These are phyloP conservation scores for Polymixis lichenea DNA, from an alignment of 2,888 invertebrate species.

Conservation along the genomic window DNA sequence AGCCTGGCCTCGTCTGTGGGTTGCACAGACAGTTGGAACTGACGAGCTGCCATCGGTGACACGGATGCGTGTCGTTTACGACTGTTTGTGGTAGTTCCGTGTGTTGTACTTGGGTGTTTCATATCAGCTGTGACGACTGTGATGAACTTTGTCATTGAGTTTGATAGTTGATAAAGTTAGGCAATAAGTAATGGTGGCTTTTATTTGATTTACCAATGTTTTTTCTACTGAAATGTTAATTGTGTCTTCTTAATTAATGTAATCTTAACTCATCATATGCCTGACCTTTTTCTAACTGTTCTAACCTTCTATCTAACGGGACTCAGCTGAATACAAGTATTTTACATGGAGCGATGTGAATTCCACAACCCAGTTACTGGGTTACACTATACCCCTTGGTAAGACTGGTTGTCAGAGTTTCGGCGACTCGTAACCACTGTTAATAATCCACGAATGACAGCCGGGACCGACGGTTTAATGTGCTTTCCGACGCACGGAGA, in stretches of 20 bases:
- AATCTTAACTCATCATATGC: background rate
- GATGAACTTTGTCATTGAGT: background rate
- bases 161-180: background rate
- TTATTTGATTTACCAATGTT: background rate
- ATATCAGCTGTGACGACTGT: background rate
- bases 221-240: background rate
- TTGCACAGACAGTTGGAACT: slow-evolving; percentile 49
- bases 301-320: too few relatives aligned
- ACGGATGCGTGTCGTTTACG: slow-evolving; percentile 48
- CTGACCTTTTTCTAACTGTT: too few relatives aligned
- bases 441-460: too few relatives aligned
- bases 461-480: too few relatives aligned
- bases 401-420: too few relatives aligned
- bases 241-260: background rate
- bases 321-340: too few relatives aligned
- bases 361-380: too few relatives aligned
- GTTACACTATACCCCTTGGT: too few relatives aligned
- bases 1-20: slow-evolving; percentile 25
- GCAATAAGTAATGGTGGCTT: background rate
- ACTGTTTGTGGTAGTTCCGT: slow-evolving; percentile 42
- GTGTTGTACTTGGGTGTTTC: background rate
- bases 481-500: too few relatives aligned
- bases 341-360: too few relatives aligned
- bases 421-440: too few relatives aligned
- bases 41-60: slow-evolving; percentile 37